Base-by-base conservation (phyloP, 1,140 invertebrate species). In the Triops longicaudatus region DNA sequence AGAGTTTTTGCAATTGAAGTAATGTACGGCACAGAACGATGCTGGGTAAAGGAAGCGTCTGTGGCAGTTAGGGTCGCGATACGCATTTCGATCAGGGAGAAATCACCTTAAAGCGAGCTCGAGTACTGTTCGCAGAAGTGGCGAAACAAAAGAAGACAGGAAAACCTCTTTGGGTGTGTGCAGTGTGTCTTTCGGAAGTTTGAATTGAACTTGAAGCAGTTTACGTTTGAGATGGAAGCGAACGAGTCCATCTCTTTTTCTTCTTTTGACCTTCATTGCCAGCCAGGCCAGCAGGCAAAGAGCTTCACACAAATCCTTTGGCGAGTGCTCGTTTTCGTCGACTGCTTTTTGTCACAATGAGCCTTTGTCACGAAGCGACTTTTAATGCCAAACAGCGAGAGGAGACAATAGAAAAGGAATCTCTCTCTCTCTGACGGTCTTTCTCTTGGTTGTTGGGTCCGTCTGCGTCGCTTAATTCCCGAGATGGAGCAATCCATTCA, bases 321-420 rank as follows among this genome's bases (percentile, higher is more conserved):
- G 50, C 50, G 50, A 63, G 50, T 63, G 50, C 50, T 63, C 50
- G 50, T 63, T 63, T 37, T 63, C 50, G 50, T 63, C 14, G 50
- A 11, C 14, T 17, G 14, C n/a, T 22, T 22, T 63, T 63, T 22
- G 50, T 63, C 50, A 63, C 50, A 17, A 63, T 63, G 50, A 63
- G 50, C 50, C 22, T 63, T 63, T 63, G 50, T 63, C 50, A 63
- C 50, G 50, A 63, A 63, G 50, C 50, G 50, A 17, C 50, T 63
- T 63, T 63, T 63, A 63, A 63, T 63, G 22, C 50, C n/a, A 63
- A 63, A 17, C 14, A 63, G 22, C 50, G 17, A 10, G 50, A 63
- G 50, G 31, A 37, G 31, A 37, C 31, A 37, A 63, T 63, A 17
- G 14, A 63, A 22, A 63, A 63, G 22, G 50, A 22, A 63, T 17